A percentile compares a stretch with the other conserved stretches of the same genome.
Conservation (phyloP, 2,113 vertebrate genomes). For the Anser cygnoides region DNA sequence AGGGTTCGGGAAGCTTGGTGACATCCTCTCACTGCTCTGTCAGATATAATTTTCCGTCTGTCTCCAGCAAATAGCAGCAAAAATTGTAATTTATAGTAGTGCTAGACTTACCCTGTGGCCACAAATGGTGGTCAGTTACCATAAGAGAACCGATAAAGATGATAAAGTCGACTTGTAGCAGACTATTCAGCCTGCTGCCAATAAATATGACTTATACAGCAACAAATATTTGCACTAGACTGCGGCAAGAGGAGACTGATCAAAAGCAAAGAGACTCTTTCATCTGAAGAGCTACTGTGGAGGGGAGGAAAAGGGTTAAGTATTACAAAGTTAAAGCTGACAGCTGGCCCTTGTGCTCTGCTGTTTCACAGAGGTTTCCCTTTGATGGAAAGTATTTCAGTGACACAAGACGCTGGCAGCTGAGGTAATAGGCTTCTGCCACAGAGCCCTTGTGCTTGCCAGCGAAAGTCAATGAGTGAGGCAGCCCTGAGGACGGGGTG, state of each 20-base stretch:
- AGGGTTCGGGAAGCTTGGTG: not conserved
- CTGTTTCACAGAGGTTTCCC: conserved; percentile 39
- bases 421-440: conserved; percentile 9
- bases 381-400: conserved; percentile 69
- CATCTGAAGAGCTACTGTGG: not conserved
- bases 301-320: conserved; percentile 40
- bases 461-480: not conserved
- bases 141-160: not conserved
- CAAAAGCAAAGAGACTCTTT: not conserved
- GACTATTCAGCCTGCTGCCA: not conserved
- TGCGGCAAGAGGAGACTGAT: not conserved
- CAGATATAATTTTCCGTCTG: not conserved
- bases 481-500: not conserved
- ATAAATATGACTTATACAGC: not conserved
- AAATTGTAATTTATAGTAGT: not conserved
- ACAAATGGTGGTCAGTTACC: not conserved
- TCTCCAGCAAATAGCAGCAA: not conserved
- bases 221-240: not conserved
- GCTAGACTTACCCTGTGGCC: not conserved
- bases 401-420: conserved; percentile 32
- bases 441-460: conserved; percentile 18
- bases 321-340: not conserved
- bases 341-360: conserved; percentile 9
- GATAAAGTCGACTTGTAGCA: not conserved
- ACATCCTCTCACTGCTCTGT: not conserved